Percentiles rank a stretch among this genome's conserved stretches.
phyloP scores from a whole-genome alignment of 2,888 invertebrate species.

The Hesperia comma region DNA sequence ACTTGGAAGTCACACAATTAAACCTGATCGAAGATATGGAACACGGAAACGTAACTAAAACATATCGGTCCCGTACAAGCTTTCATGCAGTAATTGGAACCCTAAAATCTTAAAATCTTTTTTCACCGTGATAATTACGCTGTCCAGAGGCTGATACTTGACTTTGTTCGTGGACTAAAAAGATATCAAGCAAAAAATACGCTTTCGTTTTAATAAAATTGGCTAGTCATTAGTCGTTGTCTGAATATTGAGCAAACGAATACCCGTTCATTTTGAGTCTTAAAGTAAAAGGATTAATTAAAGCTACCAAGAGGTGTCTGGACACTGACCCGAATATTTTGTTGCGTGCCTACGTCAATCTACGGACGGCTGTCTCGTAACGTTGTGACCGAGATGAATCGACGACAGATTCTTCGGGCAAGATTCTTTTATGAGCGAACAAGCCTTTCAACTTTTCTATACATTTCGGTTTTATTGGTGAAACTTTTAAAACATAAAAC shows the following conservation, averaged over 20 bases:
- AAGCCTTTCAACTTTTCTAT: conserved; percentile 11
- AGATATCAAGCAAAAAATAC: background rate
- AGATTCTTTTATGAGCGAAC: conserved; percentile 27
- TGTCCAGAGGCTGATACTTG: too few species aligned
- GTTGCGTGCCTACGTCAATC: conserved; percentile 34
- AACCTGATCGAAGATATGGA: too few species aligned
- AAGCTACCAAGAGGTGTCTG: conserved; percentile 33
- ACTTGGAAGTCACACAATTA: too few species aligned
- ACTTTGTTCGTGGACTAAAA: background rate
- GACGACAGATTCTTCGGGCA: conserved; percentile 37
- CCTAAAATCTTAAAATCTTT: too few species aligned
- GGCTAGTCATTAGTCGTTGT: conserved; percentile 8
- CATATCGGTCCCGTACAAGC: too few species aligned
- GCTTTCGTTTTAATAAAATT: conserved; percentile 1
- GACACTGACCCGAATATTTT: conserved; percentile 43
- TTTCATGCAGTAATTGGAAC: too few species aligned
- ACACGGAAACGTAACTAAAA: too few species aligned
- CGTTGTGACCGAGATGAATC: conserved; percentile 45
- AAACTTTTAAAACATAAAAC: conserved; percentile 6
- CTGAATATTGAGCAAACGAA: conserved; percentile 6
- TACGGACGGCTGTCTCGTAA: conserved; percentile 28
- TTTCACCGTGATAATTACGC: too few species aligned
- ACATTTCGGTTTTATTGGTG: background rate
- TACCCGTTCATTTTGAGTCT: conserved; percentile 4
- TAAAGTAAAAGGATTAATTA: conserved; percentile 31